Base-by-base conservation (phyloP, 2,888 invertebrate species). In the Drosophila monieri region DNA sequence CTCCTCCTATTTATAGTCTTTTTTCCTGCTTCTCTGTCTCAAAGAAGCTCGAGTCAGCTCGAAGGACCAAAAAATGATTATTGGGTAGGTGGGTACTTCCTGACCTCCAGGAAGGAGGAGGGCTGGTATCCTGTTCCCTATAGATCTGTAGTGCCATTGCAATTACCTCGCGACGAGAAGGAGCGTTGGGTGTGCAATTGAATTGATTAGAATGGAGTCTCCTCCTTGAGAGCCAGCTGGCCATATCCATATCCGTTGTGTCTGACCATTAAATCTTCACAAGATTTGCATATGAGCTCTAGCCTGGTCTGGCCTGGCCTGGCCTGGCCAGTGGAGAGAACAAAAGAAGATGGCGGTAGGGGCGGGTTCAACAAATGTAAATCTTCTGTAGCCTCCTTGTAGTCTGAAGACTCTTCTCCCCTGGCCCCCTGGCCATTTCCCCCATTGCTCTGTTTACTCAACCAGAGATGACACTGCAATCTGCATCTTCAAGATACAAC, bases 401-500 rank as follows among this genome's bases (percentile, higher is more conserved):
- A 41, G 27, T 27, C 41, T 39, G 10, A 10, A 8, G 15, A 6
- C 5, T 15, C n/a, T 39, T 12, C 18, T 2, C 18, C 18, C 18
- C 18, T 18, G 18, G 18, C 18, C 35, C 10, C 12, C 9, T 21
- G 43, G 15, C 37, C 48, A 30, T 46, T 44, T 47, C 18, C 27
- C 52, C 52, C 37, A 35, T 80, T 80, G 75, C 85, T 80, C 85
- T 84, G 86, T 84, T 83, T 84, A 78, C 75, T 69, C 62, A 80
- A 73, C 66, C 84, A 83, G 77, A 80, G 78, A 72, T 84, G 81
- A 81, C 81, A 81, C 84, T 74, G 80, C 80, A 49, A 62, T 62
- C 62, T 62, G 49, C 61, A 62, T 62, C 56, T 55, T 23, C 9
- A 21, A 61, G 61, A 65, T 48, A 48, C 56, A 32, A 41, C 9